These are phyloP conservation scores for Geotrupes spiniger DNA, from an alignment of 2,888 invertebrate genomes.

Conservation along the genomic window DNA sequence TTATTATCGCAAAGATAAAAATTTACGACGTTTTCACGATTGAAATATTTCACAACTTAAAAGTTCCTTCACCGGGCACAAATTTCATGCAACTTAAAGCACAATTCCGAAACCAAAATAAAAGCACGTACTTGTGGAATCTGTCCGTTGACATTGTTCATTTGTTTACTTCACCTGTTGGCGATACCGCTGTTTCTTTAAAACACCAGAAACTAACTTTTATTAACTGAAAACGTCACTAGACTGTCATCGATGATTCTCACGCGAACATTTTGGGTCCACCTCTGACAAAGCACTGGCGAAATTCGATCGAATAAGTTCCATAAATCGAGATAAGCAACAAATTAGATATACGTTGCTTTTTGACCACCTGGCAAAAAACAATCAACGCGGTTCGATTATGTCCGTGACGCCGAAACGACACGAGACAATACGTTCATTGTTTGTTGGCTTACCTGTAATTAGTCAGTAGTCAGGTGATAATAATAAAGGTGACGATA, in stretches of 20 bases:
- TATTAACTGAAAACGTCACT: not conserved
- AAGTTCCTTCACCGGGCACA: not conserved
- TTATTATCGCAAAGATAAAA: too few species aligned
- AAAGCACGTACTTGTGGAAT: conserved; percentile 60
- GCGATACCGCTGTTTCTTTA: not conserved
- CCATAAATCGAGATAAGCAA: conserved; percentile 22
- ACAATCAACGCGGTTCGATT: conserved; percentile 20
- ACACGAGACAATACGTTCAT: conserved; percentile 6
- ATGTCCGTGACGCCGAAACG: conserved; percentile 9
- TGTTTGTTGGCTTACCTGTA: conserved; percentile 10
- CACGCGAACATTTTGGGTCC: not conserved
- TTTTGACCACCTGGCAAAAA: conserved; percentile 40
- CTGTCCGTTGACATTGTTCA: conserved; percentile 59
- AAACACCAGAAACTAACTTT: too few species aligned
- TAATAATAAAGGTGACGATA: not conserved
- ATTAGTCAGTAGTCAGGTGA: not conserved
- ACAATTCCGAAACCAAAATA: not conserved
- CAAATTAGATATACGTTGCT: conserved; percentile 30
- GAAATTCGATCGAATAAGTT: not conserved
- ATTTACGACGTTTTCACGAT: too few species aligned
- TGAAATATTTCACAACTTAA: too few species aligned
- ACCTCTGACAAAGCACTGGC: conserved; percentile 12
- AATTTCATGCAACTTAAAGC: not conserved
- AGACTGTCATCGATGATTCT: not conserved
- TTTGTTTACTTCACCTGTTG: conserved; percentile 27